Conservation (phyloP, 2,888 invertebrate genomes). For the Pyrocoelia pectoralis region DNA sequence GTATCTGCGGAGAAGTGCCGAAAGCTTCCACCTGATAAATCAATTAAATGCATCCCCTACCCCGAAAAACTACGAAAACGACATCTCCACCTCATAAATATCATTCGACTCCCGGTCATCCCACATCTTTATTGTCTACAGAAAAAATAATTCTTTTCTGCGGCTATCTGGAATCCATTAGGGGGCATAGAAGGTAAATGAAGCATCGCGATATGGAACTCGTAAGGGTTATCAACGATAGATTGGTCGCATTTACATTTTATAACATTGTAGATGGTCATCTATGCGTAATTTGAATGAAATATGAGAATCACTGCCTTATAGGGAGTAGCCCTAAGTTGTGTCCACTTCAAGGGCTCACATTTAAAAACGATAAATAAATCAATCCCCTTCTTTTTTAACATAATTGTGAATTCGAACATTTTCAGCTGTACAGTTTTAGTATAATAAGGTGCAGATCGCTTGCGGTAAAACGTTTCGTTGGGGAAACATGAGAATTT, state of each 20-base stretch:
- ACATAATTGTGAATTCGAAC: conserved; percentile 9
- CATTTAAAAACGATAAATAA: conserved; percentile 27
- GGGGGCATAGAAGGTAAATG: conserved; percentile 56
- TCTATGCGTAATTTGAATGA: conserved; percentile 55
- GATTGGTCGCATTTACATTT: conserved; percentile 56
- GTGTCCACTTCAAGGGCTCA: conserved; percentile 19
- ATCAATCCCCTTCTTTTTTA: conserved; percentile 19
- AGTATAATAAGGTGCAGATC: conserved; percentile 18
- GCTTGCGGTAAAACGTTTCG: neutral
- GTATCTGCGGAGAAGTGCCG: conserved; percentile 49
- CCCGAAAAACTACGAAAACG: conserved; percentile 39
- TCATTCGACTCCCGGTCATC: conserved; percentile 42
- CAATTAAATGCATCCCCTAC: conserved; percentile 49
- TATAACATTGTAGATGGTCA: conserved; percentile 57
- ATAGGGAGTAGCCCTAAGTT: conserved; percentile 22
- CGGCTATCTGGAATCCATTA: conserved; percentile 50
- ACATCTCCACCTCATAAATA: conserved; percentile 50
- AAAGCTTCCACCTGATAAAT: conserved; percentile 59
- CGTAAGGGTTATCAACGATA: conserved; percentile 54
- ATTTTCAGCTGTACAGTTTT: neutral
- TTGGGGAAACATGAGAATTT: conserved; percentile 19
- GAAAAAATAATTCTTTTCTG: conserved; percentile 48
- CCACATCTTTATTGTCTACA: conserved; percentile 53
- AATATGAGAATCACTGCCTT: conserved; percentile 29
- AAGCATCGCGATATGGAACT: conserved; percentile 53